These are phyloP conservation scores for Agrilus cyanescens DNA, from an alignment of 2,888 invertebrate genomes.

Conservation along the genomic window DNA sequence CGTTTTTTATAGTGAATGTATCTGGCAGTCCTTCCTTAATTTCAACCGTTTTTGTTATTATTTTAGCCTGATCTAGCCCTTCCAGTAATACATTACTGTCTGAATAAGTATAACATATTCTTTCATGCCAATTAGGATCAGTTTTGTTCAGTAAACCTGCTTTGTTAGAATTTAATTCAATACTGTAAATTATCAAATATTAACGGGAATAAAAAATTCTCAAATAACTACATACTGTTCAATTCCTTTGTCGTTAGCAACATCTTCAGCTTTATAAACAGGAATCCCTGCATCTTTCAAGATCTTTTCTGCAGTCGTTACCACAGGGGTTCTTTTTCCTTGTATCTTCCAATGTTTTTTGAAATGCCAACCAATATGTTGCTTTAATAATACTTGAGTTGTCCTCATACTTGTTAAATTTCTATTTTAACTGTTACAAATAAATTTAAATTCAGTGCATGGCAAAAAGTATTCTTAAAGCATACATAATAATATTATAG, in stretches of 20 bases:
- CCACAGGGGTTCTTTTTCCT: conserved; percentile 45
- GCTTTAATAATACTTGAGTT: conserved; percentile 47
- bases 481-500: too few relatives aligned
- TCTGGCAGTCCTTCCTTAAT: conserved; percentile 50
- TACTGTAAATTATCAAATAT: conserved; percentile 20
- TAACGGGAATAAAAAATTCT: not conserved
- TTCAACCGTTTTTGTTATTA: conserved; percentile 67
- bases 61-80: conserved; percentile 66
- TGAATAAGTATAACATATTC: conserved; percentile 45
- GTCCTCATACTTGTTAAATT: conserved; percentile 44
- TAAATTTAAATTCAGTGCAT: too few relatives aligned
- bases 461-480: too few relatives aligned
- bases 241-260: conserved; percentile 19
- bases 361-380: conserved; percentile 63
- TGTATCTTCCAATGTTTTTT: conserved; percentile 60
- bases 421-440: too few relatives aligned
- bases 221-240: conserved; percentile 18
- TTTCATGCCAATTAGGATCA: conserved; percentile 55
- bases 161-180: conserved; percentile 30
- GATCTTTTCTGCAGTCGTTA: conserved; percentile 43
- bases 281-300: conserved; percentile 46
- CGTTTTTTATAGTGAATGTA: conserved; percentile 39
- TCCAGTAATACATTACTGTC: conserved; percentile 54
- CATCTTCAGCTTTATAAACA: conserved; percentile 50
- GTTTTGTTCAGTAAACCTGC: conserved; percentile 40